Base-by-base conservation (phyloP, 92 coral and sea anemone species). In the Paragorgia papillata region DNA sequence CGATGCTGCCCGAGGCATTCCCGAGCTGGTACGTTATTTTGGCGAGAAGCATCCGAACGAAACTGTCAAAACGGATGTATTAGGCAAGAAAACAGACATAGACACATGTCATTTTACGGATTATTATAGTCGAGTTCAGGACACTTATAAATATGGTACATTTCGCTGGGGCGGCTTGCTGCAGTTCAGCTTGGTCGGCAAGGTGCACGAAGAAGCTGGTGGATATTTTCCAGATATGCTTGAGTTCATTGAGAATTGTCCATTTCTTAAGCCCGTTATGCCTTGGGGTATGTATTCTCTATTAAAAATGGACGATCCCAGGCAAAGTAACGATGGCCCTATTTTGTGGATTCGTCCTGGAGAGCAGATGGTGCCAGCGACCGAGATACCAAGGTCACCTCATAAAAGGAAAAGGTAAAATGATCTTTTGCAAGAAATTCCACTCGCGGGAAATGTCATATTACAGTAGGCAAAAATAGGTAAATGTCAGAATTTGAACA, bases 281-380 rank as follows among this genome's bases (percentile, higher is more conserved):
- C 99, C 99, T 0, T 95, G 99, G 99, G 99, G 99, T 56, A 81
- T 67, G 57, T 79, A 88, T n/a, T 95, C 99, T 17, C 85, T 82
- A 40, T 80, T 95, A 57, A 87, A 81, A 48, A 73, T 91, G 70
- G 89, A 76, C 54, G 83, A 91, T 15, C 89, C 92, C 19, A 80
- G 75, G 57, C 85, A 76, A 56, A 95, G 99, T 85, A 95, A 95
- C 67, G 99, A 95, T 81, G 99, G 99, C n/a, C 99, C 99, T n/a
- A 95, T 95, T 57, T 63, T 95, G 33, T 95, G 99, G 99, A 96
- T 95, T 5, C 84, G 99, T 19, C 99, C 99, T 15, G 99, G 99
- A 17, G 99, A 95, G 57, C 99, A 91, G 79, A 83, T 87, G 51
- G 83, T 95, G 44, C 99, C 99, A 7, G 92, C 99, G 31, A 93